Conservation (phyloP, 2,113 vertebrate genomes). For the Chloropsis cyanopogon region DNA sequence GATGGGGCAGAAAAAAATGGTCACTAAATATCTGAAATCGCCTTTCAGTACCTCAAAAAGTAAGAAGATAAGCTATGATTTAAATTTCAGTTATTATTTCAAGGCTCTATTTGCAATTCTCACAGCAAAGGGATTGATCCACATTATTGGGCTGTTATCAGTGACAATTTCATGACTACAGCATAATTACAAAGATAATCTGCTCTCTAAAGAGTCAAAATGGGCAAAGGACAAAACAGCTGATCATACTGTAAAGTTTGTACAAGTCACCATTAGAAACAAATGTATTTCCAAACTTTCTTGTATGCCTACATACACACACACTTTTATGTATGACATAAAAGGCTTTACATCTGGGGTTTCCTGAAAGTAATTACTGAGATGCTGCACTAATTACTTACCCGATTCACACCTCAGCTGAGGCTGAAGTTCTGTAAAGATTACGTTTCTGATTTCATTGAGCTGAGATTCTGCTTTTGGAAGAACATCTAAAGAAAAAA, state of each 20-base stretch:
- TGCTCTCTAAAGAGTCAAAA: neutral
- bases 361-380: neutral
- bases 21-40: neutral
- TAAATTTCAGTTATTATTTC: neutral
- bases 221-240: neutral
- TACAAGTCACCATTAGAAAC: neutral
- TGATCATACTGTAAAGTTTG: neutral
- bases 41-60: neutral
- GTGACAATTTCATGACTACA: neutral
- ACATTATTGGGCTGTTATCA: neutral
- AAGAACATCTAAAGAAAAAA: constrained; percentile 63
- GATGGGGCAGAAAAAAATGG: neutral
- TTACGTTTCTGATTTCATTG: constrained; percentile 73
- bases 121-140: neutral
- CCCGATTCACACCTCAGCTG: constrained; percentile 82
- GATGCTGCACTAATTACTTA: constrained; percentile 67
- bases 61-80: neutral
- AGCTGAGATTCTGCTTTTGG: constrained; percentile 74
- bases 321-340: neutral
- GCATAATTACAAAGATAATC: neutral
- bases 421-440: constrained; percentile 80
- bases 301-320: neutral
- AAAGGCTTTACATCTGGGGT: neutral
- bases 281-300: neutral
- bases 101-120: neutral